Evolutionary conservation across 2,797 vertebrate species (phyloP), one percentile per base, ranked within the genome.

Genomic region (Bradypodion ventrale): DNA sequence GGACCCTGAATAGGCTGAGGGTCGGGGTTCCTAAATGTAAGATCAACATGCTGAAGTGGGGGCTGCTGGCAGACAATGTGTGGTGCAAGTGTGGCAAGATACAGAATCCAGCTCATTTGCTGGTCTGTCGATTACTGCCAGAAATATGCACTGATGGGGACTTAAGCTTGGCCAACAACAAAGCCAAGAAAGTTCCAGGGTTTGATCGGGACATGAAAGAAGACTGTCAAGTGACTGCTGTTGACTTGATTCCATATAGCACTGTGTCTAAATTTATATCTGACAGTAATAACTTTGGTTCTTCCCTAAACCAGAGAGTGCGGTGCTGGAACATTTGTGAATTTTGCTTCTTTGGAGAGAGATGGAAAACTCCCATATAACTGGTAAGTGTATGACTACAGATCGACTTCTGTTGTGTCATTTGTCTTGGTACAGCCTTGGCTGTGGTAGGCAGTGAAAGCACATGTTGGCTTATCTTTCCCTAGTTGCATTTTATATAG

Each of bases 301-400:
- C 91, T 76, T 92, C 89, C 94, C 92, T 85, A 85, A 69, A 85
- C 90, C 95, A 99, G 98, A 91, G 98, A 99, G 19, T 98, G 98
- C 0, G 98, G 98, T 5, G 98, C 98, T 0, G 98, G 99, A 89
- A 99, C 98, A 0, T 99, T 99, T 52, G 97, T 99, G 79, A 99
- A 99, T 86, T 99, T 99, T 40, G 97, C 98, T 0, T 98, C 98
- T 0, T 97, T 99, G 78, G 98, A 99, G 85, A 94, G 98, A 84
- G 98, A 99, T 59, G 98, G 98, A 32, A 99, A 99, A 74, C 97
- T 99, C 60, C 98, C 98, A 0, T 99, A 99, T 89, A 99, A 98
- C 84, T 99, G 98, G 98, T 99, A 96, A 91, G 97, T 94, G 35
- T 52, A 80, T 69, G 68, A 59, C 72, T 90, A 77, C 85, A 70